These are phyloP conservation scores for Mongoloraphidia duomilia DNA, from an alignment of 2,888 invertebrate species.

Conservation along the genomic window DNA sequence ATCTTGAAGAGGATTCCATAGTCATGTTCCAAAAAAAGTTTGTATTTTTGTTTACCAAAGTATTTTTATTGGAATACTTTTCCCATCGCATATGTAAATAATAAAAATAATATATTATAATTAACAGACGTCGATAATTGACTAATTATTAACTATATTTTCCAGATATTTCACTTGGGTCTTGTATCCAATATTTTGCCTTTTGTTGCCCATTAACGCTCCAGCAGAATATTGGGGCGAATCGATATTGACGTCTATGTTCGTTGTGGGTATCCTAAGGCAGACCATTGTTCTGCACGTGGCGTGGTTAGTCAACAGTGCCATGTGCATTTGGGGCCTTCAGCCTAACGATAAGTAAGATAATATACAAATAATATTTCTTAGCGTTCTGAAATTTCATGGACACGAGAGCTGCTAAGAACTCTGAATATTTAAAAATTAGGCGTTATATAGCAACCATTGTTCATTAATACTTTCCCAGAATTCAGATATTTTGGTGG, in stretches of 20 bases:
- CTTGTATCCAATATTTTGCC: constrained; percentile 45
- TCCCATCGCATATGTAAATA: background rate
- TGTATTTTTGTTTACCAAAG: background rate
- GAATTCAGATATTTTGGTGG: no score
- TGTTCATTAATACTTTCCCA: no score
- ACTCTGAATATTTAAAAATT: constrained; percentile 2
- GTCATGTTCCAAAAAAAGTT: constrained; percentile 72
- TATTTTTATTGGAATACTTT: background rate
- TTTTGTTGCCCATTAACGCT: constrained; percentile 58
- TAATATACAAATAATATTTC: constrained; percentile 31
- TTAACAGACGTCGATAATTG: background rate
- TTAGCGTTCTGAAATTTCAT: background rate
- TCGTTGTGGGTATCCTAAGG: constrained; percentile 55
- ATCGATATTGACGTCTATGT: constrained; percentile 40
- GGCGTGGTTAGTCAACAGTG: constrained; percentile 60
- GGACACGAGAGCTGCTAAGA: constrained; percentile 1
- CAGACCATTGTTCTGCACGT: constrained; percentile 48
- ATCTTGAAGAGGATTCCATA: constrained; percentile 59
- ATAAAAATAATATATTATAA: background rate
- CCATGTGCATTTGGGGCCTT: constrained; percentile 57
- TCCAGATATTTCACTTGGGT: constrained; percentile 54
- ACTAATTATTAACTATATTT: constrained; percentile 8
- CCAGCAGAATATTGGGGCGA: constrained; percentile 72
- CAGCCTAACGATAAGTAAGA: constrained; percentile 55
- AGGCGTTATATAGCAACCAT: no score